Percentiles rank a stretch among this genome's conserved stretches.
Conservation (phyloP, 2,888 invertebrate genomes). For the Periphyllus acericola region DNA sequence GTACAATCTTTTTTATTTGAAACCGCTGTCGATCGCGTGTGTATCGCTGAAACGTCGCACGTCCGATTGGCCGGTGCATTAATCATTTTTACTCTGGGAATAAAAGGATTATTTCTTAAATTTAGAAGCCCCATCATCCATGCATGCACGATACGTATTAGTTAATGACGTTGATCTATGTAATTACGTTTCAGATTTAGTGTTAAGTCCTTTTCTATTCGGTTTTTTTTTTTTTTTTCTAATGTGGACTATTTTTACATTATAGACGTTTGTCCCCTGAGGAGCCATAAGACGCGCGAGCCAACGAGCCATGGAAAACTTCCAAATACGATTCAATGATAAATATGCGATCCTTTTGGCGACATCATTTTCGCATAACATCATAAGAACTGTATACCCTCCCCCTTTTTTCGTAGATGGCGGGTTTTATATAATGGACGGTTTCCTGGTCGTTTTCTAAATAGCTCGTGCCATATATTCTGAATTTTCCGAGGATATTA, state of each 20-base stretch:
- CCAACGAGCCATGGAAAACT: slow-evolving; percentile 38
- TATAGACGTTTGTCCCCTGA: slow-evolving; percentile 33
- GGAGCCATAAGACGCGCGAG: slow-evolving; percentile 13
- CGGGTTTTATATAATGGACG: neutral
- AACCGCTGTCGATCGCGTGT: neutral
- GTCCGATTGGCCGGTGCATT: neutral
- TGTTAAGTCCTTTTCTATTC: slow-evolving; percentile 2
- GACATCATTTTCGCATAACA: slow-evolving; percentile 22
- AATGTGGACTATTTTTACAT: neutral
- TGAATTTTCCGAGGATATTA: neutral
- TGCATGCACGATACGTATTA: neutral
- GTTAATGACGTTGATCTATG: slow-evolving; percentile 45
- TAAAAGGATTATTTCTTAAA: slow-evolving; percentile 25
- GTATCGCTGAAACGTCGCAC: neutral
- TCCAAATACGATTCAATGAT: slow-evolving; percentile 43
- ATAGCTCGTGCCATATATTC: neutral
- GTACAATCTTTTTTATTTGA: neutral
- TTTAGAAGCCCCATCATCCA: slow-evolving; percentile 27
- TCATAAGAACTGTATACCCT: neutral
- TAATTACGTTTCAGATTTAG: slow-evolving; percentile 45
- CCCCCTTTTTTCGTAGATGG: neutral
- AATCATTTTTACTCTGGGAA: slow-evolving; percentile 4
- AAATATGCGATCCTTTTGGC: slow-evolving; percentile 19
- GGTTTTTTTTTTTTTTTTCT: neutral
- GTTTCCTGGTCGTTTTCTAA: neutral